A percentile compares a stretch with the other conserved stretches of the same genome.
Evolutionary conservation across 2,888 invertebrate genomes (phyloP).

Genomic region (Scelioninae gen. 2): DNA sequence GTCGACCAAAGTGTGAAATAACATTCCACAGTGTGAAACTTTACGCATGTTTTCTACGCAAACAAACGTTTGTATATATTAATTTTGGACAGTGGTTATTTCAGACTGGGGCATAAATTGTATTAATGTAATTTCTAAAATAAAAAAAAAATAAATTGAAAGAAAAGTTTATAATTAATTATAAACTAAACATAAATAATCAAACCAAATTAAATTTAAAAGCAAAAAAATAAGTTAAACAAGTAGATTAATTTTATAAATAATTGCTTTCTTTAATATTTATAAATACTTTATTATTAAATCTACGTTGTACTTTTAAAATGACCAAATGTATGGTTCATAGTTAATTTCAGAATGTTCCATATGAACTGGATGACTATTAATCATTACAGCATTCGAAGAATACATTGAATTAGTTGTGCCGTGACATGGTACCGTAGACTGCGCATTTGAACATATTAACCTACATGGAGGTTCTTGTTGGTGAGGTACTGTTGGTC

Average conservation of each 20-base stretch:
- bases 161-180: too few species aligned
- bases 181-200: too few species aligned
- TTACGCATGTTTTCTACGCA: too few species aligned
- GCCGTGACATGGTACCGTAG: conserved; percentile 64
- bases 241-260: not conserved
- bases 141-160: too few species aligned
- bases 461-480: conserved; percentile 65
- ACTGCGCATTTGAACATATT: conserved; percentile 62
- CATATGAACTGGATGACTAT: conserved; percentile 67
- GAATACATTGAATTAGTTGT: conserved; percentile 68
- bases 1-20: too few species aligned
- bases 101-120: too few species aligned
- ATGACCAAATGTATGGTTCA: conserved; percentile 74
- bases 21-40: too few species aligned
- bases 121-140: too few species aligned
- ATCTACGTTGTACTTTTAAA: conserved; percentile 62
- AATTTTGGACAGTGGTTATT: too few species aligned
- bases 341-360: conserved; percentile 73
- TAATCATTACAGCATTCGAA: conserved; percentile 71
- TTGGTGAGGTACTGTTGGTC: conserved; percentile 69
- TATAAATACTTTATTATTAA: conserved; percentile 35
- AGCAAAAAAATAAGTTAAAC: not conserved
- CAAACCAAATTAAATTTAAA: too few species aligned
- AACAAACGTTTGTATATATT: too few species aligned
- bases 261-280: conserved; percentile 4